Conservation (phyloP, 2,113 vertebrate species). For the Malurus cyaneus region DNA sequence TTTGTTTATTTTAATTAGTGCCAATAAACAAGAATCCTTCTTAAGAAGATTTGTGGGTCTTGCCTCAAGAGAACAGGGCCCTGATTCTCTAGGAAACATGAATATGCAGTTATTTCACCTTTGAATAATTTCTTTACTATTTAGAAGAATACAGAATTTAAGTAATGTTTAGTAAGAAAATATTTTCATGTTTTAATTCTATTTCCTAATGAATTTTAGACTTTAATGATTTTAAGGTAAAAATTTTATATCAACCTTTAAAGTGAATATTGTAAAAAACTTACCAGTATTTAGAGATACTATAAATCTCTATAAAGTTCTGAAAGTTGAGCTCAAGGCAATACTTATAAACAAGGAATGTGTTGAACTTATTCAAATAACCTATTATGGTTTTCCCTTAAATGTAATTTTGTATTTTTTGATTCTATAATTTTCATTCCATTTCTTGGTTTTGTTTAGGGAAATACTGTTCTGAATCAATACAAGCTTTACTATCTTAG, state of each 20-base stretch:
- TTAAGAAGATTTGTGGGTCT: background rate
- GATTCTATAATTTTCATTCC: background rate
- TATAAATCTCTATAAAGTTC: background rate
- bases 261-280: constrained; percentile 40
- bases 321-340: constrained; percentile 36
- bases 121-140: background rate
- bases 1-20: background rate
- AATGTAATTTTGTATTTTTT: background rate
- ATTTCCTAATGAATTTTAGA: constrained; percentile 11
- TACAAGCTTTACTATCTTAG: background rate
- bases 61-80: background rate
- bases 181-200: background rate
- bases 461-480: background rate
- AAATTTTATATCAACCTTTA: constrained; percentile 12
- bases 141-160: background rate
- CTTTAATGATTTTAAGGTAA: background rate
- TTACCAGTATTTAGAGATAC: background rate
- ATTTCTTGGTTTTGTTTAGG: constrained; percentile 11
- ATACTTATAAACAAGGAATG: constrained; percentile 51
- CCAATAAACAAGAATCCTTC: background rate
- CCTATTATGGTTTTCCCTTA: background rate
- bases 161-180: background rate
- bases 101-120: background rate
- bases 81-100: background rate
- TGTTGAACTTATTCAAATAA: constrained; percentile 48